phyloP scores from a whole-genome alignment of 2,797 vertebrate genomes.

The Hapalemur alaotrensis region DNA sequence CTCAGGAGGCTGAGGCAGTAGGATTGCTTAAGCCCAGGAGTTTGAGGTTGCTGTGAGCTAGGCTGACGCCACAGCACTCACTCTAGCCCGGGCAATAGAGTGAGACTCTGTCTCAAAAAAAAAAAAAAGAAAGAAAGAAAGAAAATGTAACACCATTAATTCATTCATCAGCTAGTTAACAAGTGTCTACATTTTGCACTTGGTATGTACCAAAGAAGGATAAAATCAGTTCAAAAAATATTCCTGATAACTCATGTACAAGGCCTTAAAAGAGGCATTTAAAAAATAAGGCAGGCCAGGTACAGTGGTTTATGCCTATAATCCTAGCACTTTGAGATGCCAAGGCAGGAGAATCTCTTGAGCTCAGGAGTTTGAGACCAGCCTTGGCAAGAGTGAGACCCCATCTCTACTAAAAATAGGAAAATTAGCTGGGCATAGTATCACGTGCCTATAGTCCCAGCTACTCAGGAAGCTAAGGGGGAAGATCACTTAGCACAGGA shows the following conservation, averaged over 20 bases:
- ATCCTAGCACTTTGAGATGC: neutral
- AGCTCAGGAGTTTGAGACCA: neutral
- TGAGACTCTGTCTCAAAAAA: too few species aligned
- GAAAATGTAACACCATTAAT: constrained; percentile 1
- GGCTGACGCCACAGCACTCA: too few species aligned
- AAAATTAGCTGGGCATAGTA: neutral
- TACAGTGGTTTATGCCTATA: neutral
- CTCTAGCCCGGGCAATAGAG: too few species aligned
- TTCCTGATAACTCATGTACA: neutral
- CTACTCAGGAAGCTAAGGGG: neutral
- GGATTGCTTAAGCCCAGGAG: too few species aligned
- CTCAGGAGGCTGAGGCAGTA: too few species aligned
- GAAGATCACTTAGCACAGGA: neutral
- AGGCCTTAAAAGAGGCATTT: neutral
- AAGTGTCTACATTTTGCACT: neutral
- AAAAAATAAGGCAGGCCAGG: neutral
- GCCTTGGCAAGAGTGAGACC: neutral
- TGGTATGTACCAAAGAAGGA: neutral
- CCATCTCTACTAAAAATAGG: neutral
- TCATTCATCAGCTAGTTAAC: neutral
- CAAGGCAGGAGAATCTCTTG: neutral
- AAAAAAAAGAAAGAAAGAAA: too few species aligned
- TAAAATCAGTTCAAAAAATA: neutral
- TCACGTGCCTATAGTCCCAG: neutral
- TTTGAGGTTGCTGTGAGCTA: too few species aligned